Conservation (phyloP, 2,797 vertebrate species). For the Eleutherodactylus coqui region DNA sequence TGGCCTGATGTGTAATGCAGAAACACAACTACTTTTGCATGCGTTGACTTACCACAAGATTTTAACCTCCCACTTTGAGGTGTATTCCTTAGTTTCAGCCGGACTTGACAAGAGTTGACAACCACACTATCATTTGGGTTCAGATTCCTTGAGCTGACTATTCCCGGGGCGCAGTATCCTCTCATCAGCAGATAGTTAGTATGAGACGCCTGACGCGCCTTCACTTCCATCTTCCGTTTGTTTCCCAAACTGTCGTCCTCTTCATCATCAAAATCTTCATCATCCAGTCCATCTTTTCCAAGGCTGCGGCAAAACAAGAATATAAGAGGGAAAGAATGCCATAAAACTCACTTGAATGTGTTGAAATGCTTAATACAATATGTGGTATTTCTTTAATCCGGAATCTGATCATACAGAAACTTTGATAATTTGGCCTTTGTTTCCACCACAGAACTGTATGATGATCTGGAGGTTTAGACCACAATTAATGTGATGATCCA, state of each 20-base stretch:
- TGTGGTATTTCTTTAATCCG: too few species aligned
- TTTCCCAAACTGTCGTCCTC: slow-evolving; percentile 79
- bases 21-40: background rate
- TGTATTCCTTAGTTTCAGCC: slow-evolving; percentile 78
- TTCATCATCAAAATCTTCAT: slow-evolving; percentile 79
- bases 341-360: background rate
- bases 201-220: slow-evolving; percentile 90
- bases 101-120: slow-evolving; percentile 89
- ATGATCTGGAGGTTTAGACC: background rate
- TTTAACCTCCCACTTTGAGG: slow-evolving; percentile 74
- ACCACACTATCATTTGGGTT: slow-evolving; percentile 89
- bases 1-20: background rate
- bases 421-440: too few species aligned
- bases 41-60: slow-evolving; percentile 71
- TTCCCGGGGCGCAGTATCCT: slow-evolving; percentile 86
- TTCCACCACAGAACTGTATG: background rate
- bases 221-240: slow-evolving; percentile 82
- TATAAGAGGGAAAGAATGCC: background rate
- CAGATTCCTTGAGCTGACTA: slow-evolving; percentile 83
- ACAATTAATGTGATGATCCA: too few species aligned
- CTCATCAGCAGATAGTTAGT: slow-evolving; percentile 95
- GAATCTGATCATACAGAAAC: too few species aligned
- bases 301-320: slow-evolving; percentile 72
- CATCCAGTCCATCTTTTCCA: slow-evolving; percentile 81
- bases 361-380: too few species aligned